Evolutionary conservation across 2,797 vertebrate genomes (phyloP), one percentile per base, ranked within the genome.

Genomic region (Echeneis naucrates): DNA sequence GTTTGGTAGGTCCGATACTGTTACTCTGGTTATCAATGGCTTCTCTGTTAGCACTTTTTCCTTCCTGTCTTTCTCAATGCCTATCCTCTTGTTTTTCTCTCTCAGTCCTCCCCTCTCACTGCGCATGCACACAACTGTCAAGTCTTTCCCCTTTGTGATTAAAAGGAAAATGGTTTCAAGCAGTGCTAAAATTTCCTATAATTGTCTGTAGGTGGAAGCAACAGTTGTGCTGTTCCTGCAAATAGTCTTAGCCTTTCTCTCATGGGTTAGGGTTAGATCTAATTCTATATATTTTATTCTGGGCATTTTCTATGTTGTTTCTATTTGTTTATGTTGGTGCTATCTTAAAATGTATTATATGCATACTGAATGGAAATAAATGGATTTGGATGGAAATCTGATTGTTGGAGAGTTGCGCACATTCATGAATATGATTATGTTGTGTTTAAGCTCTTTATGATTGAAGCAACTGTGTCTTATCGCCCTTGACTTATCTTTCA

Each of bases 1-100:
- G 5, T 84, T 86, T 45, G 59, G 75, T 76, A 72, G 84, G 71
- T 85, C 62, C 63, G 32, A 83, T 82, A 84, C 73, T 89, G 81
- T 89, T 73, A 79, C 77, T 80, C 72, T 69, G 50, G 75, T 86
- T 65, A 90, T 93, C 90, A 93, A 92, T 92, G 84, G 88, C 87
- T 58, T 79, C 90, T 91, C 87, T 93, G 90, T 92, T 75, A 80
- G 73, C 83, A 50, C 76, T 37, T 80, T 80, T 50, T 82, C 60
- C 79, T 81, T 75, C 45, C 50, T 57, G 68, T 70, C 57, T 51
- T 58, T 68, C 65, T 77, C 69, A 71, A 13, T 72, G 67, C 81
- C 65, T n/a, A 56, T 75, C 62, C 66, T 68, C 82, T 64, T 76
- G 65, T 69, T 42, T 57, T 64, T 61, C 66, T 8, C 68, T 66